Evolutionary conservation across 2,888 invertebrate species (phyloP).

Genomic region (Lycaena phlaeas): DNA sequence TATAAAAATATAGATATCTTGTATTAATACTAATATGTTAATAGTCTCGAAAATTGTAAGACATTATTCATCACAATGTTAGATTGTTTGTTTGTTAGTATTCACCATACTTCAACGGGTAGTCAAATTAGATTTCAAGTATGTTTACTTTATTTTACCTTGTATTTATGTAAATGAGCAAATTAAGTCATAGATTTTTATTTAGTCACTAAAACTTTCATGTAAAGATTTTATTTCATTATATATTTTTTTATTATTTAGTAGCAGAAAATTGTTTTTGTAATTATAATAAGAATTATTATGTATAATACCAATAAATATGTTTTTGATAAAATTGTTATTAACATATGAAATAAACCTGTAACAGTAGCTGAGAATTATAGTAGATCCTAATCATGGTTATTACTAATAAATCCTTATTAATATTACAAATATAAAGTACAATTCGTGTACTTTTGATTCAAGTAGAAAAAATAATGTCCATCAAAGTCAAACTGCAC

Average conservation of each 20-base stretch:
- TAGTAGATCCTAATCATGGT: no score
- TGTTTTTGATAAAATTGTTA: constrained; percentile 1
- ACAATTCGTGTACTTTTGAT: no score
- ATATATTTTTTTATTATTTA: constrained; percentile 49
- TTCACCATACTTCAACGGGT: constrained; percentile 19
- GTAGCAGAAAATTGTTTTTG: constrained; percentile 54
- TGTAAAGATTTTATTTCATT: constrained; percentile 42
- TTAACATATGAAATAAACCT: no score
- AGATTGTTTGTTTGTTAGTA: constrained; percentile 18
- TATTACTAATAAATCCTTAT: no score
- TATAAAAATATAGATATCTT: constrained; percentile 6
- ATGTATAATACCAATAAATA: constrained; percentile 36
- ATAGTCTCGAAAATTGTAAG: no score
- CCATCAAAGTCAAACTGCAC: no score
- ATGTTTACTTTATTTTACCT: constrained; percentile 26
- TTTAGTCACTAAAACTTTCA: not conserved
- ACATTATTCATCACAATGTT: constrained; percentile 20
- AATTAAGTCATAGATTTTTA: constrained; percentile 18
- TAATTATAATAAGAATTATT: constrained; percentile 50
- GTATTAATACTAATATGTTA: constrained; percentile 10
- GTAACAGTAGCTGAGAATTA: no score
- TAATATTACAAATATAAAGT: no score
- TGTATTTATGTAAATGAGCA: constrained; percentile 65
- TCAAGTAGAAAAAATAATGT: no score
- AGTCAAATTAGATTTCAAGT: constrained; percentile 26